Evolutionary conservation across 2,888 invertebrate genomes (phyloP).

Genomic region (Monoplex corrugatus): DNA sequence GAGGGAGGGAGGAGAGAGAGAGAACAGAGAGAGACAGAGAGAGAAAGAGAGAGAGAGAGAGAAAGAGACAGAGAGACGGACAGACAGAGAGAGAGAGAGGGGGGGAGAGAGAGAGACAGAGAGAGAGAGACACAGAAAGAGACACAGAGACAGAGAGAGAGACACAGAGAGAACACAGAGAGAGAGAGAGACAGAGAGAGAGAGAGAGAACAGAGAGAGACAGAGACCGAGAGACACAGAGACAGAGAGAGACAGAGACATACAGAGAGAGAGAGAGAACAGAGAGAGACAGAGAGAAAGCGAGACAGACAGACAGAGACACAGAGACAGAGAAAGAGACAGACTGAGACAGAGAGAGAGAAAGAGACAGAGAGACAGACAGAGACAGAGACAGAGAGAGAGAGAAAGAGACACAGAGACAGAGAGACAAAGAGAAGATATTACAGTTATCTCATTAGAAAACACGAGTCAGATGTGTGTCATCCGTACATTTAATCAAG

Average conservation of each 20-base stretch:
- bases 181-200: neutral
- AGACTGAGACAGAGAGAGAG: too few species aligned
- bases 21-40: too few species aligned
- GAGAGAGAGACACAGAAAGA: neutral
- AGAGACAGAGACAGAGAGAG: neutral
- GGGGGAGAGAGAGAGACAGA: neutral
- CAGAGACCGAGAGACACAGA: neutral
- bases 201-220: neutral
- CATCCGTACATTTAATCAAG: too few species aligned
- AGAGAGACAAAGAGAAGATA: slow-evolving; percentile 27
- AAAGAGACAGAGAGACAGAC: neutral
- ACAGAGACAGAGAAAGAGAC: too few species aligned
- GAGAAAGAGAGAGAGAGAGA: neutral
- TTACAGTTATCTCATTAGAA: too few species aligned
- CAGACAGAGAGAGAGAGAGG: neutral
- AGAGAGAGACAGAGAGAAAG: neutral
- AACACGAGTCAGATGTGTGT: too few species aligned
- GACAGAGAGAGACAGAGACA: slow-evolving; percentile 9
- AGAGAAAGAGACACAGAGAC: slow-evolving; percentile 28
- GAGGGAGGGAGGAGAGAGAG: neutral
- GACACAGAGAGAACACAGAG: neutral
- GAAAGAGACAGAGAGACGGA: neutral
- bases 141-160: neutral
- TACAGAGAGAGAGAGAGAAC: neutral
- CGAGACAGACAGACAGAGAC: too few species aligned